Percentiles rank a stretch among this genome's conserved stretches.
Evolutionary conservation across 2,113 vertebrate species (phyloP).

Genomic region (Phyllostomus discolor): DNA sequence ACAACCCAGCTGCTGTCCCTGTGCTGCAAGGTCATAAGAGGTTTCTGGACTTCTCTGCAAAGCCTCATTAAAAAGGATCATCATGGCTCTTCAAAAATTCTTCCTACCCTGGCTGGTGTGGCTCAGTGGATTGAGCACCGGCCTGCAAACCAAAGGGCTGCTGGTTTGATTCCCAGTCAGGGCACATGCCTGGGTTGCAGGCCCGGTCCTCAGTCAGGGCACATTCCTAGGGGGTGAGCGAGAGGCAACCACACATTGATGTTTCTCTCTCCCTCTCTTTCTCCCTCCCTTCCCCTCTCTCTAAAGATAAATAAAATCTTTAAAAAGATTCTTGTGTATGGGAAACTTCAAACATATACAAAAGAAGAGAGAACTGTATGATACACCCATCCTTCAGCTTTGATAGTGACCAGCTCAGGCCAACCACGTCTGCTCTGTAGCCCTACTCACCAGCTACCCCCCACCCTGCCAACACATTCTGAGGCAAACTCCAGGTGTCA

Average conservation of each 20-base stretch:
- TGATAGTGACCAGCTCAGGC: neutral
- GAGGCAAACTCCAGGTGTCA: neutral
- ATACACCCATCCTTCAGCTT: neutral
- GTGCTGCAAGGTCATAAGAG: neutral
- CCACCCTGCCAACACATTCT: neutral
- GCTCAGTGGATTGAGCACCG: too few relatives aligned
- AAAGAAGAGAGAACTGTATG: neutral
- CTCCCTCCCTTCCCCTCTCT: too few relatives aligned
- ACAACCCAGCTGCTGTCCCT: neutral
- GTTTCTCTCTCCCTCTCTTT: too few relatives aligned
- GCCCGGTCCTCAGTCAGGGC: too few relatives aligned
- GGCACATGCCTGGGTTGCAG: too few relatives aligned
- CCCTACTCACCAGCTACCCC: neutral
- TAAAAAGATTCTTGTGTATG: neutral
- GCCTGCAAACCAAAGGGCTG: too few relatives aligned
- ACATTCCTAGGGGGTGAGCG: too few relatives aligned
- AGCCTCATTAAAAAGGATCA: neutral
- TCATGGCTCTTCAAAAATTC: neutral
- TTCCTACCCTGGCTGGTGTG: neutral
- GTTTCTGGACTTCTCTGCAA: neutral
- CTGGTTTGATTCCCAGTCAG: too few relatives aligned
- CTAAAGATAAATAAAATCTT: too few relatives aligned
- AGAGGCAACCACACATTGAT: too few relatives aligned
- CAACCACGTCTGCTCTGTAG: neutral
- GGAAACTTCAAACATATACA: neutral